Base-by-base conservation (phyloP, 23 tunicate species). In the Botrylloides violaceus region DNA sequence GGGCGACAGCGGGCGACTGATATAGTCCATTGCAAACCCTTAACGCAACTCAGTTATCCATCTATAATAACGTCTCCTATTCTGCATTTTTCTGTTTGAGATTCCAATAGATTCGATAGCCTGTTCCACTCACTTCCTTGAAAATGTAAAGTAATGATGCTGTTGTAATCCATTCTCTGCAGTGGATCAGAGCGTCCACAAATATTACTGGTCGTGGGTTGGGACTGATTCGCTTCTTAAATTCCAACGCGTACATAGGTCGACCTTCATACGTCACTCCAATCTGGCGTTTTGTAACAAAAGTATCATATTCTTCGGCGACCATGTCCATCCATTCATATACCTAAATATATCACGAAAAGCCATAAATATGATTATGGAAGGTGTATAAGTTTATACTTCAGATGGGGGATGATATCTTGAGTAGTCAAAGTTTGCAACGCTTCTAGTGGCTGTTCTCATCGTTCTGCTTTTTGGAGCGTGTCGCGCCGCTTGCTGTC, bases 161-260 rank as follows among this genome's bases (percentile, higher is more conserved):
- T 4, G 83, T 71, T 3, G 95, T 26, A 29, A 89, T 78, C 96
- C 96, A 89, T 57, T 89, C 96, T 66, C 96, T 66, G 50, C 75
- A 49, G 56, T 89, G 96, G 27, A 79, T 79, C 33, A 82, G 39
- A 3, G 88, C 72, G 73, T 89, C 96, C 5, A 89, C 61, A 48
- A 70, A 78, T 19, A 89, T 83, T 27, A 70, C 50, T 63, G 96
- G 86, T 30, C 71, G 62, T 19, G 70, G 70, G 35, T 63, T 63
- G 4, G 29, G 4, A 3, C 34, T 3, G 20, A 34, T 22, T 3
- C 35, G 70, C 29, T 68, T 57, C n/a, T 59, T 23, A 9, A 79
- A 25, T 22, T 71, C 36, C 49, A 79, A 49, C 12, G 65, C 83
- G 58, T 70, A 70, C 12, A 79, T 56, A 34, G 76, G 70, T 19